These are phyloP conservation scores for Spodoptera exigua DNA, from an alignment of 2,888 invertebrate genomes.

Conservation along the genomic window DNA sequence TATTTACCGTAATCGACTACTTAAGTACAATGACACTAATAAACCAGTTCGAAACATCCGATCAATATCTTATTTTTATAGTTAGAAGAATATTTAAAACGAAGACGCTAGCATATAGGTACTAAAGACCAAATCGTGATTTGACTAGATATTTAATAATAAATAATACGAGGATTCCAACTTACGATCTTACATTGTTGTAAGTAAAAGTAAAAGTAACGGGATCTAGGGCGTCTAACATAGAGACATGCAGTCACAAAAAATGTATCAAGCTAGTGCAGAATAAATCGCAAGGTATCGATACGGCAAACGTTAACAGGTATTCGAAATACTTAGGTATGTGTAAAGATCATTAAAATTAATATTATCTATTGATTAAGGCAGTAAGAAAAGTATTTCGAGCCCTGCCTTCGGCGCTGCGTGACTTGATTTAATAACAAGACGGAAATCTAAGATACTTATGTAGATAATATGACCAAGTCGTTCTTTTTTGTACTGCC, in stretches of 20 bases:
- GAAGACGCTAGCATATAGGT: no score
- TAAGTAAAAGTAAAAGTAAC: conserved; percentile 56
- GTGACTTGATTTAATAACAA: no score
- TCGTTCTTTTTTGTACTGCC: no score
- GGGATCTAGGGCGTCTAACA: conserved; percentile 49
- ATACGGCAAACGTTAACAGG: not conserved
- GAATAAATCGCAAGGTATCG: conserved; percentile 15
- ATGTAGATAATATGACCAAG: no score
- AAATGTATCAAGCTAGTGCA: conserved; percentile 19
- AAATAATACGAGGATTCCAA: conserved; percentile 30
- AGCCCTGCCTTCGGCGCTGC: not conserved
- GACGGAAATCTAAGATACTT: no score
- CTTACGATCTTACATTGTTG: conserved; percentile 33
- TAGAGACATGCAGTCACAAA: conserved; percentile 27
- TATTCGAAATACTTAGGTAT: conserved; percentile 4
- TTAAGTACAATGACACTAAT: no score
- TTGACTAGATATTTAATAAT: conserved; percentile 7
- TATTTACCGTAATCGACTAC: no score
- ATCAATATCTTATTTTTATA: no score
- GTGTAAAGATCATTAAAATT: conserved; percentile 5
- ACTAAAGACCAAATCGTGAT: conserved; percentile 6
- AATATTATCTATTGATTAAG: conserved; percentile 4
- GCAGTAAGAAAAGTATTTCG: not conserved
- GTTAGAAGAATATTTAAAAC: no score
- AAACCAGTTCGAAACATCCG: no score